Evolutionary conservation across 2,888 invertebrate species (phyloP).

Genomic region (Nysson spinosus): DNA sequence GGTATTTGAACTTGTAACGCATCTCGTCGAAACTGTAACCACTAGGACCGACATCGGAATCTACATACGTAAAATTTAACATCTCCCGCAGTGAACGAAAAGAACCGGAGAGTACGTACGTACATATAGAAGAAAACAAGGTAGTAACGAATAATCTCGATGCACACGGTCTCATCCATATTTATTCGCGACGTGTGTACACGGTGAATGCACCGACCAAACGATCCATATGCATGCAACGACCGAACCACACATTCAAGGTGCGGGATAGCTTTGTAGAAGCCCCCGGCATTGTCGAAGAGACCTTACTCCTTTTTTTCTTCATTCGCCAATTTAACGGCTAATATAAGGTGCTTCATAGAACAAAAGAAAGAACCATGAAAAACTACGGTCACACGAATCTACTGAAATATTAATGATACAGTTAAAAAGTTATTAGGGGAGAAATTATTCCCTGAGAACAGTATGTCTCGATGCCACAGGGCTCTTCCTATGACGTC

Average conservation of each 20-base stretch:
- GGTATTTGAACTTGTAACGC: too few species aligned
- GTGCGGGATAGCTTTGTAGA: slow-evolving; percentile 51
- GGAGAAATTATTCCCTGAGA: too few species aligned
- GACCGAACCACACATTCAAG: slow-evolving; percentile 56
- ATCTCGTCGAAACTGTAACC: background rate
- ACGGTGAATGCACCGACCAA: slow-evolving; percentile 61
- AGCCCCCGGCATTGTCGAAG: slow-evolving; percentile 38
- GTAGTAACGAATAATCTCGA: slow-evolving; percentile 65
- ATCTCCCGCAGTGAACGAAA: slow-evolving; percentile 29
- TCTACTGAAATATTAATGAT: too few species aligned
- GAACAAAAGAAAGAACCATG: background rate
- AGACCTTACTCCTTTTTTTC: slow-evolving; percentile 40
- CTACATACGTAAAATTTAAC: slow-evolving; percentile 42
- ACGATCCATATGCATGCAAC: slow-evolving; percentile 67
- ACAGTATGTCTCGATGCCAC: too few species aligned
- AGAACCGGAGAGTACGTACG: slow-evolving; percentile 38
- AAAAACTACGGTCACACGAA: background rate
- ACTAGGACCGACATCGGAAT: slow-evolving; percentile 26
- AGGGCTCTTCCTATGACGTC: too few species aligned
- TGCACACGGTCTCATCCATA: slow-evolving; percentile 64
- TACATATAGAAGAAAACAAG: slow-evolving; percentile 51
- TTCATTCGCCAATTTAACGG: slow-evolving; percentile 51
- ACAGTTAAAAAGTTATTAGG: too few species aligned
- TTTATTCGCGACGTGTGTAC: slow-evolving; percentile 65
- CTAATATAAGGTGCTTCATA: slow-evolving; percentile 20